A percentile compares a stretch with the other conserved stretches of the same genome.
Evolutionary conservation across 2,888 invertebrate genomes (phyloP).

Genomic region (Drosophila peninsularis): DNA sequence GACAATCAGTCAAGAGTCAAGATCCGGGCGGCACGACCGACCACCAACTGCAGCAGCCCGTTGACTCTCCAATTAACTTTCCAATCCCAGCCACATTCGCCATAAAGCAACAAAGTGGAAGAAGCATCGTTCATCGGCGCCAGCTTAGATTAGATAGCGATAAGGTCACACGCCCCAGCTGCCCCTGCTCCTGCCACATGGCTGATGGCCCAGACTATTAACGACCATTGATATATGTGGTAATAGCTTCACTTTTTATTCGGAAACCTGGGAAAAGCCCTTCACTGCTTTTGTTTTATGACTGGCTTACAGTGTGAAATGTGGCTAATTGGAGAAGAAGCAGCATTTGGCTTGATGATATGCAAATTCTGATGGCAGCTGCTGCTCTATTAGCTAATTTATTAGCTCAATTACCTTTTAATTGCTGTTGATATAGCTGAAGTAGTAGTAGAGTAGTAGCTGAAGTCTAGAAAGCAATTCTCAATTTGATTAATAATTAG

Average conservation of each 20-base stretch:
- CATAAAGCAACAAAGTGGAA: constrained; percentile 43
- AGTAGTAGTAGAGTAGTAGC: not conserved
- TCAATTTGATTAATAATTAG: not conserved
- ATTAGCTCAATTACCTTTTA: not conserved
- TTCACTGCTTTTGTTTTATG: constrained; percentile 1
- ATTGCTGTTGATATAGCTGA: not conserved
- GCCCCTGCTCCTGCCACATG: not conserved
- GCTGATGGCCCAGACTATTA: constrained; percentile 1
- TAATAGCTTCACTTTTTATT: constrained; percentile 5
- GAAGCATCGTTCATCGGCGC: constrained; percentile 56
- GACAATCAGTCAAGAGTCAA: constrained; percentile 66
- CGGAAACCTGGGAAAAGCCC: not conserved
- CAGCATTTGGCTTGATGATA: not conserved
- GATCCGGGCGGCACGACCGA: constrained; percentile 6
- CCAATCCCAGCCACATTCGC: constrained; percentile 32
- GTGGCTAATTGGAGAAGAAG: not conserved
- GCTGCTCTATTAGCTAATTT: not conserved
- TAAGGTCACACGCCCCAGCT: constrained; percentile 17
- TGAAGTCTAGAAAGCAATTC: no score
- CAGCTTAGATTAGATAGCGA: constrained; percentile 60
- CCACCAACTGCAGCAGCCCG: constrained; percentile 9
- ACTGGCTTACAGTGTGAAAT: constrained; percentile 24
- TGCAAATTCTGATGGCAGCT: not conserved
- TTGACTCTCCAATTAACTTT: constrained; percentile 58
- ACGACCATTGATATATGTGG: constrained; percentile 6